Percentiles rank a stretch among this genome's conserved stretches.
These are phyloP conservation scores for Synanthedon myopaeformis DNA, from an alignment of 2,888 invertebrate genomes.

Conservation along the genomic window DNA sequence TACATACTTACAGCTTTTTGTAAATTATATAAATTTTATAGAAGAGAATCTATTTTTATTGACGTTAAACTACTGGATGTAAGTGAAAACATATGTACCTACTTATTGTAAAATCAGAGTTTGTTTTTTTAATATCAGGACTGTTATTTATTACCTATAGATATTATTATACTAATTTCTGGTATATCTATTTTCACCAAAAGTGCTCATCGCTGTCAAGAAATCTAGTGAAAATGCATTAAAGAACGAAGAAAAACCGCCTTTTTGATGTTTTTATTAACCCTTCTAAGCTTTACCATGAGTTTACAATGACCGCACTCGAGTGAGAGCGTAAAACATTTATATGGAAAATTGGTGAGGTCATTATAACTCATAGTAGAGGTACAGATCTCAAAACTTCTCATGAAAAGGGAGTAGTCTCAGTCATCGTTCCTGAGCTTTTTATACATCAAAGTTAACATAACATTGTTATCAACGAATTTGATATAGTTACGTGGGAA, in stretches of 20 bases:
- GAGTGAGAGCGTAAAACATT: too few relatives aligned
- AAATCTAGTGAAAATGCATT: constrained; percentile 72
- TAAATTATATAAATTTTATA: constrained; percentile 70
- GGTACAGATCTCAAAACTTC: too few relatives aligned
- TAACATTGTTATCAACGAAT: too few relatives aligned
- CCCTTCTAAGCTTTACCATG: too few relatives aligned
- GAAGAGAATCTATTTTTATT: constrained; percentile 70
- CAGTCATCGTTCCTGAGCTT: too few relatives aligned
- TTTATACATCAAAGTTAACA: too few relatives aligned
- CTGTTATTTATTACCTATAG: constrained; percentile 51
- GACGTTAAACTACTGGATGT: constrained; percentile 58
- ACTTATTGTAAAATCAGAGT: constrained; percentile 41
- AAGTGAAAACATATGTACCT: constrained; percentile 23
- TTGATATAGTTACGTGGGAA: too few relatives aligned
- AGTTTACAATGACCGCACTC: too few relatives aligned
- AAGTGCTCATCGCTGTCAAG: constrained; percentile 79
- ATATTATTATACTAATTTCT: constrained; percentile 15
- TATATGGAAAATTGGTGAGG: too few relatives aligned
- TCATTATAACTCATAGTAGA: too few relatives aligned
- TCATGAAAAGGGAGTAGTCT: too few relatives aligned
- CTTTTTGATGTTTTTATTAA: constrained; percentile 28
- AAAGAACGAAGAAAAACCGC: constrained; percentile 64
- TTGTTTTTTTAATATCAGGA: constrained; percentile 44
- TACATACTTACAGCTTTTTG: constrained; percentile 44
- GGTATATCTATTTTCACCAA: constrained; percentile 73